Conservation (phyloP, 2,797 vertebrate species). For the Alosa sapidissima region DNA sequence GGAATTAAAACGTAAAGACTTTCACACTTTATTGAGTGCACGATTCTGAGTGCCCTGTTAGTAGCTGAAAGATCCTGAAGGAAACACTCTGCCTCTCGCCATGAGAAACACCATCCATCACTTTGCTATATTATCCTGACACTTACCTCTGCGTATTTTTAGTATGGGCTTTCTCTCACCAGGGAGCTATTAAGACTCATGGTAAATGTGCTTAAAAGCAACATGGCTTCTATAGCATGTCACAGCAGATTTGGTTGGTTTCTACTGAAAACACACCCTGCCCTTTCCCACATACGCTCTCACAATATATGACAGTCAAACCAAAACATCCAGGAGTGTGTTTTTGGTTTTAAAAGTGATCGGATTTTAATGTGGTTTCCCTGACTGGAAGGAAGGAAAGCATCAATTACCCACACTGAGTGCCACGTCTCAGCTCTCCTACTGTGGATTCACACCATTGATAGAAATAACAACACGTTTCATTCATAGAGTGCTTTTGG, state of each 20-base stretch:
- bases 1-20: constrained; percentile 20
- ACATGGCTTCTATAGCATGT: constrained; percentile 38
- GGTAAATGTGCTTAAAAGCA: constrained; percentile 50
- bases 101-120: constrained; percentile 44
- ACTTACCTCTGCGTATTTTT: constrained; percentile 47
- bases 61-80: constrained; percentile 45
- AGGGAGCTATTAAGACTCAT: constrained; percentile 44
- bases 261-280: constrained; percentile 35
- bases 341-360: constrained; percentile 40
- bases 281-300: not conserved
- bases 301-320: constrained; percentile 18
- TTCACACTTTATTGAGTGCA: not conserved
- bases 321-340: constrained; percentile 45
- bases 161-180: constrained; percentile 41
- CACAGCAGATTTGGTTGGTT: constrained; percentile 37
- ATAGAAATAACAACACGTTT: constrained; percentile 18
- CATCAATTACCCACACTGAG: constrained; percentile 31
- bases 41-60: constrained; percentile 20
- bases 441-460: constrained; percentile 45
- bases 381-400: constrained; percentile 48
- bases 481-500: not conserved
- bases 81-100: constrained; percentile 36
- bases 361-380: constrained; percentile 51
- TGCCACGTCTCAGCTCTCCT: constrained; percentile 42
- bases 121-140: constrained; percentile 32